Conservation (phyloP, 2,113 vertebrate species). For the Dascyllus trimaculatus region DNA sequence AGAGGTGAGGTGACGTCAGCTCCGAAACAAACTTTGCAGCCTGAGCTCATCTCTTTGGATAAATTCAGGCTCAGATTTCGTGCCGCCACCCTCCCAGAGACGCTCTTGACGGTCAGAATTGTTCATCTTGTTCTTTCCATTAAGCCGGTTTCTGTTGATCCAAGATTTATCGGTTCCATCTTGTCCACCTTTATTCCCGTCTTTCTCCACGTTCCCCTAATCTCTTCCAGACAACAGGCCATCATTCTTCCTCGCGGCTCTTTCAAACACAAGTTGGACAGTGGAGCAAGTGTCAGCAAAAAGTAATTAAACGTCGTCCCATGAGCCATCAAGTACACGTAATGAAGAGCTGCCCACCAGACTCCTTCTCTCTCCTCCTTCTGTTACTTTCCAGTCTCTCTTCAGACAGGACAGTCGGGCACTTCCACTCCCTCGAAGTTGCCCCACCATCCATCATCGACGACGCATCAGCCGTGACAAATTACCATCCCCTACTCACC, state of each 20-base stretch:
- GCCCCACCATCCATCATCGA: constrained; percentile 49
- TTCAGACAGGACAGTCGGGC: constrained; percentile 37
- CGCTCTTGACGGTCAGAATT: not conserved
- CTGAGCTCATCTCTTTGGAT: constrained; percentile 27
- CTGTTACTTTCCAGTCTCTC: constrained; percentile 8
- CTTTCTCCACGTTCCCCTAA: constrained; percentile 24
- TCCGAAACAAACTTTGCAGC: constrained; percentile 36
- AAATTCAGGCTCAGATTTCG: constrained; percentile 23
- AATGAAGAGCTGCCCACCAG: constrained; percentile 40
- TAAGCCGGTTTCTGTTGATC: constrained; percentile 25
- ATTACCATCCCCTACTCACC: constrained; percentile 36
- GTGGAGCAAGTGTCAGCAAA: constrained; percentile 38
- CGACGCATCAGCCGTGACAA: constrained; percentile 42
- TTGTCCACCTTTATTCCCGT: constrained; percentile 15
- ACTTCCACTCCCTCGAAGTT: constrained; percentile 19
- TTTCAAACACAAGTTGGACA: constrained; percentile 22
- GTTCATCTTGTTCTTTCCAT: constrained; percentile 4
- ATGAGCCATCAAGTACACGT: constrained; percentile 29
- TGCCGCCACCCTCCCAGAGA: not conserved
- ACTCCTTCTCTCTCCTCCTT: constrained; percentile 3
- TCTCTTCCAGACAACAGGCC: constrained; percentile 39
- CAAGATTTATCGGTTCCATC: constrained; percentile 23
- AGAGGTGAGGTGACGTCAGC: constrained; percentile 65
- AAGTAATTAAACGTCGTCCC: constrained; percentile 60
- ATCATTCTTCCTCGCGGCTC: constrained; percentile 42